phyloP scores from a whole-genome alignment of 1,140 invertebrate genomes.

The Cecropterus lyciades region DNA sequence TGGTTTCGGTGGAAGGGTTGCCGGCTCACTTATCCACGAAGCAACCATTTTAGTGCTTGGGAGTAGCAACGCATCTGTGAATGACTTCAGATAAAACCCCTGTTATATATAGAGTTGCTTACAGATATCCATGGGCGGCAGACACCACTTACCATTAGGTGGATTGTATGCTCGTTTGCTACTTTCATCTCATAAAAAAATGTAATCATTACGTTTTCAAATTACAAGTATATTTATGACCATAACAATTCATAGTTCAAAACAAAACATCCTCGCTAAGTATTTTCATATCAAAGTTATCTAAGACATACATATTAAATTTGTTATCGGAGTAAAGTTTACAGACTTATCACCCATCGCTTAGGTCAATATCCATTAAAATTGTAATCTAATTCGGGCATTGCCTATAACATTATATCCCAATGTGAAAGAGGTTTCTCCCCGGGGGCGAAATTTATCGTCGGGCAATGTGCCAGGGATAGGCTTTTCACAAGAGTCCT shows the following conservation, averaged over 20 bases:
- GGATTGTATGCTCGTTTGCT: too few species aligned
- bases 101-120: too few species aligned
- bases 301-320: not conserved
- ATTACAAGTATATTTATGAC: too few species aligned
- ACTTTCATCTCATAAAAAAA: too few species aligned
- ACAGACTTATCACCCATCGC: constrained; percentile 1
- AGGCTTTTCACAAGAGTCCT: constrained; percentile 46
- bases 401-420: constrained; percentile 3
- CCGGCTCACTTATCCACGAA: too few species aligned
- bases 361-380: constrained; percentile 29
- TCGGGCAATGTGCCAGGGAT: constrained; percentile 57
- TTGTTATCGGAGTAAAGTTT: not conserved
- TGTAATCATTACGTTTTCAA: too few species aligned
- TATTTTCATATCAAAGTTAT: not conserved
- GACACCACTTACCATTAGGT: too few species aligned
- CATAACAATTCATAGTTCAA: not conserved
- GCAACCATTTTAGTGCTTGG: too few species aligned
- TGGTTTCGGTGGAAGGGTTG: too few species aligned
- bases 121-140: too few species aligned
- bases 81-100: too few species aligned
- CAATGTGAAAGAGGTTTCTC: constrained; percentile 3
- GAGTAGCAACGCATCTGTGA: too few species aligned
- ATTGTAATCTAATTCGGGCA: constrained; percentile 22
- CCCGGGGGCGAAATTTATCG: constrained; percentile 30
- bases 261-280: not conserved